These are phyloP conservation scores for Zoanthus sansibaricus DNA, from an alignment of 92 coral and sea anemone species.

Conservation along the genomic window DNA sequence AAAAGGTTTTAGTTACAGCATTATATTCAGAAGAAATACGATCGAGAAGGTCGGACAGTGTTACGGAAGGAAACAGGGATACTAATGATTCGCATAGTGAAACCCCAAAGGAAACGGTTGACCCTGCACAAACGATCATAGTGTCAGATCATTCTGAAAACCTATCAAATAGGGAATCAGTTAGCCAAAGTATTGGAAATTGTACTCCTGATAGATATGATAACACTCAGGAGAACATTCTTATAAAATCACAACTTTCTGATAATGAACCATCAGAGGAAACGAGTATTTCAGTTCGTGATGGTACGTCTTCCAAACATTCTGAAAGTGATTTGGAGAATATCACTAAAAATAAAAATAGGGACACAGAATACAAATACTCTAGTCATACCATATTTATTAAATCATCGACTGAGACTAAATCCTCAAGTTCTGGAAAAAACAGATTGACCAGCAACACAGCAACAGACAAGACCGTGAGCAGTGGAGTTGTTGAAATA, in stretches of 20 bases:
- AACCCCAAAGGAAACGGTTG: neutral
- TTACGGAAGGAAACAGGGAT: neutral
- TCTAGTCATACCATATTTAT: neutral
- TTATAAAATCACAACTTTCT: neutral
- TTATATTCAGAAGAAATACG: slow-evolving; percentile 13
- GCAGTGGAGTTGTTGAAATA: neutral
- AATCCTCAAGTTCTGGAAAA: neutral
- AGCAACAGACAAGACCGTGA: neutral
- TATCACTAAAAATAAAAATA: neutral
- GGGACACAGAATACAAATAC: neutral
- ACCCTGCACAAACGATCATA: neutral
- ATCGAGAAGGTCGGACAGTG: neutral
- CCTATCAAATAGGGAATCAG: neutral
- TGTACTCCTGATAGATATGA: neutral
- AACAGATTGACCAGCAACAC: neutral
- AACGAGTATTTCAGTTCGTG: neutral
- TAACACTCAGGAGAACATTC: neutral
- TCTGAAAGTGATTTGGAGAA: neutral
- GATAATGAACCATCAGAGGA: neutral
- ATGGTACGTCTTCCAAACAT: slow-evolving; percentile 6
- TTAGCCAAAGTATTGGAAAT: neutral
- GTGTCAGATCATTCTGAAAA: slow-evolving; percentile 6
- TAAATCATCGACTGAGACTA: neutral
- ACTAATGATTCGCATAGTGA: neutral
- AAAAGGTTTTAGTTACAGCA: slow-evolving; percentile 21